A percentile compares a stretch with the other conserved stretches of the same genome.
These are phyloP conservation scores for Coregonus ussuriensis DNA, from an alignment of 2,797 vertebrate species.

Conservation along the genomic window DNA sequence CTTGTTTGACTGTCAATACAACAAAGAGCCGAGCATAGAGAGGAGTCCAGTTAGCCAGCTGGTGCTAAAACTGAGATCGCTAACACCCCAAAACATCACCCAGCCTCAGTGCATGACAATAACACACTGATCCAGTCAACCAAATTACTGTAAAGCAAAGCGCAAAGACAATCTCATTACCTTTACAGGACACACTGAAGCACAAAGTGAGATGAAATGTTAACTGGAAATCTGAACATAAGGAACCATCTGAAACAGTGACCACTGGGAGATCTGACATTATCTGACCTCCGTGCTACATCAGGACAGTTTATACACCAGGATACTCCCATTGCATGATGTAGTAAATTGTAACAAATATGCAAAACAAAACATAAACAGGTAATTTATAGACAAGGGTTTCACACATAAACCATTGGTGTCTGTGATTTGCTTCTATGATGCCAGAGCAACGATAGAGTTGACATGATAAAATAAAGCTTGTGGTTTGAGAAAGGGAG, in stretches of 20 bases:
- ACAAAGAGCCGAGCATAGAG: slow-evolving; percentile 11
- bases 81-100: slow-evolving; percentile 32
- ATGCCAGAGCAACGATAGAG: no score
- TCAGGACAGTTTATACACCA: background rate
- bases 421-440: no score
- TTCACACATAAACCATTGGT: no score
- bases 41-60: slow-evolving; percentile 16
- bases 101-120: slow-evolving; percentile 57
- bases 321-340: background rate
- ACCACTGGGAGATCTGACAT: background rate
- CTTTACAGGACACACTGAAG: slow-evolving; percentile 5
- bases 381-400: no score
- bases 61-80: slow-evolving; percentile 2
- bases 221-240: slow-evolving; percentile 23
- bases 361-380: no score
- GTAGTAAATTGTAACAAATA: no score
- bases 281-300: no score
- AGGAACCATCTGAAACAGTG: slow-evolving; percentile 47
- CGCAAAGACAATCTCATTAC: slow-evolving; percentile 59
- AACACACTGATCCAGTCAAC: background rate
- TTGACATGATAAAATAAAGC: no score
- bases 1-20: slow-evolving; percentile 16
- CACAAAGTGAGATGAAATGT: slow-evolving; percentile 25
- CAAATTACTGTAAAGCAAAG: slow-evolving; percentile 55
- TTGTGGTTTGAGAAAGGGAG: no score